These are phyloP conservation scores for Stenchaetothrips biformis DNA, from an alignment of 2,888 invertebrate genomes.

Conservation along the genomic window DNA sequence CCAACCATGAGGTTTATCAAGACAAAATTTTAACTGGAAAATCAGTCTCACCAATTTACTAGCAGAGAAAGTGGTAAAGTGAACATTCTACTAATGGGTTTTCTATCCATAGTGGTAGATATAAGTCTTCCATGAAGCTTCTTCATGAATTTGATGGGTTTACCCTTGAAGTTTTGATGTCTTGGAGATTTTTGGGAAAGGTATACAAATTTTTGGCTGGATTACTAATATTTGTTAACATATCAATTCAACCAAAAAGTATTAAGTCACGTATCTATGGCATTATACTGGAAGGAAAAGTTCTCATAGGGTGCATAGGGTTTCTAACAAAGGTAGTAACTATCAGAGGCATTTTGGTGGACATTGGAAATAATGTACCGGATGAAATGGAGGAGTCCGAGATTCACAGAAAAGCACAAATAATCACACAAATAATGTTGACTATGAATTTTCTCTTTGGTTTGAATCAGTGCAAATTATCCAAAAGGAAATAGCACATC, in stretches of 20 bases:
- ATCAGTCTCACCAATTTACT: neutral
- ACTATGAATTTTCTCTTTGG: no score
- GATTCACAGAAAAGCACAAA: no score
- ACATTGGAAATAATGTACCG: no score
- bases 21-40: neutral
- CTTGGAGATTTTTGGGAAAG: neutral
- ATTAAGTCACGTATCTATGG: neutral
- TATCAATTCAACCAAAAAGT: neutral
- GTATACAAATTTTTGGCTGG: no score
- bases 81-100: neutral
- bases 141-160: neutral
- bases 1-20: neutral
- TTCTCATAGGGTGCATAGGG: no score
- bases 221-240: neutral
- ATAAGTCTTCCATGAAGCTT: constrained; percentile 4
- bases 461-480: no score
- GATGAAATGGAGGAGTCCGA: no score
- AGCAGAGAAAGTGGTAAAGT: neutral
- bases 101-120: neutral
- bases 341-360: no score
- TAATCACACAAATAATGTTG: no score
- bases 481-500: no score
- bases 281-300: neutral
- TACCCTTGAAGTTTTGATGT: neutral
- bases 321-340: no score